Conservation (phyloP, 2,888 invertebrate genomes). For the Chymomyza procnemis region DNA sequence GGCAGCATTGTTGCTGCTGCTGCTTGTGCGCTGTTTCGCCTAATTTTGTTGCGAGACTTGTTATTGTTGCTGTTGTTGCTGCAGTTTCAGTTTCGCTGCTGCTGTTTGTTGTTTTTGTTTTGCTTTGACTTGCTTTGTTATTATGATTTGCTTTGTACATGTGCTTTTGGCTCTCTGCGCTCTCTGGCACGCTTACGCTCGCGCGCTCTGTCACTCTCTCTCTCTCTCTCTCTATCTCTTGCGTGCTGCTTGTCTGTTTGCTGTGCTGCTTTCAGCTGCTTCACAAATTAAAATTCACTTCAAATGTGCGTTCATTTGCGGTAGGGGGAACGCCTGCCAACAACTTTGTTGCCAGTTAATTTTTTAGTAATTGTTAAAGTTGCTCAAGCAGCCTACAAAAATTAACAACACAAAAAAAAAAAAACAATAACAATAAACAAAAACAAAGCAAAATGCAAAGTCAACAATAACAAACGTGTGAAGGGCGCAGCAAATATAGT, state of each 20-base stretch:
- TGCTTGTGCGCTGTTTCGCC: constrained; percentile 41
- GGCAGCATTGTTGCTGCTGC: constrained; percentile 11
- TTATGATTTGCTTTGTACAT: constrained; percentile 62
- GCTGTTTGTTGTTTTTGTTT: constrained; percentile 24
- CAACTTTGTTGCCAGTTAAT: constrained; percentile 67
- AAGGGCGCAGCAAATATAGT: no score
- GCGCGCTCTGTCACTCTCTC: constrained; percentile 21
- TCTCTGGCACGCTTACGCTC: constrained; percentile 19
- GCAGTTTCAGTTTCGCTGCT: constrained; percentile 28
- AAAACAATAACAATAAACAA: constrained; percentile 19
- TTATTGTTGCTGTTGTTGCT: constrained; percentile 25
- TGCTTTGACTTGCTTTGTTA: constrained; percentile 58
- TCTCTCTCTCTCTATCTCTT: constrained; percentile 27
- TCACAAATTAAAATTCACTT: constrained; percentile 1
- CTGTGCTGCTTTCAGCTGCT: constrained; percentile 57
- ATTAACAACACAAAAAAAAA: constrained; percentile 29
- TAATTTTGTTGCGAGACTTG: constrained; percentile 47
- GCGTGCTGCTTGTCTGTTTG: constrained; percentile 19
- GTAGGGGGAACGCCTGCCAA: constrained; percentile 41
- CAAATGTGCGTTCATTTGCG: constrained; percentile 16
- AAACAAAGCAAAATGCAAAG: constrained; percentile 2
- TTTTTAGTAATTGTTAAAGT: constrained; percentile 71
- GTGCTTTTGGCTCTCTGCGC: constrained; percentile 38
- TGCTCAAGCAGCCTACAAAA: constrained; percentile 50
- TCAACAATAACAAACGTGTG: constrained; percentile 9